Conservation (phyloP, 2,113 vertebrate genomes). For the Accipiter cooperii region DNA sequence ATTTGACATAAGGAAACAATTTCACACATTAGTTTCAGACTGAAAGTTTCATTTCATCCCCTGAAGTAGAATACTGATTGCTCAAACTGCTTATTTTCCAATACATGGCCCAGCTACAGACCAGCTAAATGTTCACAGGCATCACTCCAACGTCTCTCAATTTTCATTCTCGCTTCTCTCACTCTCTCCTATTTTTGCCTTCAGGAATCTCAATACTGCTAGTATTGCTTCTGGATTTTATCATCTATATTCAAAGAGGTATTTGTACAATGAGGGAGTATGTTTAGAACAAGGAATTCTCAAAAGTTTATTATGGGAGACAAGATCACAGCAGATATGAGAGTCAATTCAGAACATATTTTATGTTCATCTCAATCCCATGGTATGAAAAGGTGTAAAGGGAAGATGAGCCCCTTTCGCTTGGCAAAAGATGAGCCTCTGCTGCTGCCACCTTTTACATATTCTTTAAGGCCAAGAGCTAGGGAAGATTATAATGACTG, state of each 20-base stretch:
- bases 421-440: neutral
- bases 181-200: neutral
- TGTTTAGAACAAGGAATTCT: neutral
- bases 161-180: slow-evolving; percentile 16
- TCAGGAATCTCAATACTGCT: neutral
- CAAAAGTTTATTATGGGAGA: neutral
- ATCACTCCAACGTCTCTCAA: neutral
- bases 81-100: neutral
- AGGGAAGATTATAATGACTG: neutral
- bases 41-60: neutral
- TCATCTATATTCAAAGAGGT: neutral
- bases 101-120: neutral
- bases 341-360: neutral
- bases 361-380: neutral
- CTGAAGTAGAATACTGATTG: neutral
- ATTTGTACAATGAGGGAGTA: neutral
- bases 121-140: slow-evolving; percentile 4
- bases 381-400: neutral
- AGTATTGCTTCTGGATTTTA: neutral
- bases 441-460: neutral
- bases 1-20: neutral
- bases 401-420: neutral
- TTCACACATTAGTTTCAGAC: neutral
- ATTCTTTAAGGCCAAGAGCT: neutral
- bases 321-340: neutral